These are phyloP conservation scores for Ivindomyrus marchei DNA, from an alignment of 2,113 vertebrate genomes.

Conservation along the genomic window DNA sequence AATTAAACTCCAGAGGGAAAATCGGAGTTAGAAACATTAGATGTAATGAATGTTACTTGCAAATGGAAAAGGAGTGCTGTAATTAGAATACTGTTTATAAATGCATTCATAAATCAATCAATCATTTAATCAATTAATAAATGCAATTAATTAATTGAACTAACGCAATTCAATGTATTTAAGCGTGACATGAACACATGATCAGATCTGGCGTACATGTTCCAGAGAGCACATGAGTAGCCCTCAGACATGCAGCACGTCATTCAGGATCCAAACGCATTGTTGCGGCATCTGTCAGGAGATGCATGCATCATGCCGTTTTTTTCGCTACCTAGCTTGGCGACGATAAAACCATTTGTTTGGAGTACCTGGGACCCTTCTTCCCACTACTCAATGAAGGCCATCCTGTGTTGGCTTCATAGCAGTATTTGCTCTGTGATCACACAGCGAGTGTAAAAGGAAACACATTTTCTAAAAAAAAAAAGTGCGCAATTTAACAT, in stretches of 20 bases:
- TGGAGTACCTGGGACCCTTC: not conserved
- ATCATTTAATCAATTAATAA: not conserved
- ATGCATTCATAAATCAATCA: not conserved
- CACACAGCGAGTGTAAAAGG: not conserved
- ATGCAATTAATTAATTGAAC: not conserved
- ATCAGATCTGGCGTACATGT: not conserved
- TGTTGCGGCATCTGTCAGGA: not conserved
- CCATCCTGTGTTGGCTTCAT: not conserved
- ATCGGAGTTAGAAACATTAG: not conserved
- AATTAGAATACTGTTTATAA: not conserved
- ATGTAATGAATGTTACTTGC: not conserved
- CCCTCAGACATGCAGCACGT: not conserved
- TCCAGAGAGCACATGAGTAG: not conserved
- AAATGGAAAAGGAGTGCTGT: not conserved
- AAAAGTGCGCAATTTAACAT: not conserved
- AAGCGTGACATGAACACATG: not conserved
- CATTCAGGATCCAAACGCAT: not conserved
- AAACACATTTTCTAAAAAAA: not conserved
- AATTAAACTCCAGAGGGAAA: not conserved
- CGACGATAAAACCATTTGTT: not conserved
- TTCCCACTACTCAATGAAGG: not conserved
- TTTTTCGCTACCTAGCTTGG: not conserved
- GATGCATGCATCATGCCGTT: not conserved
- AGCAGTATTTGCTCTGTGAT: not conserved
- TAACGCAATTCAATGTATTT: not conserved